Evolutionary conservation across 1,140 invertebrate species (phyloP).

Genomic region (Tyrophagus putrescentiae): DNA sequence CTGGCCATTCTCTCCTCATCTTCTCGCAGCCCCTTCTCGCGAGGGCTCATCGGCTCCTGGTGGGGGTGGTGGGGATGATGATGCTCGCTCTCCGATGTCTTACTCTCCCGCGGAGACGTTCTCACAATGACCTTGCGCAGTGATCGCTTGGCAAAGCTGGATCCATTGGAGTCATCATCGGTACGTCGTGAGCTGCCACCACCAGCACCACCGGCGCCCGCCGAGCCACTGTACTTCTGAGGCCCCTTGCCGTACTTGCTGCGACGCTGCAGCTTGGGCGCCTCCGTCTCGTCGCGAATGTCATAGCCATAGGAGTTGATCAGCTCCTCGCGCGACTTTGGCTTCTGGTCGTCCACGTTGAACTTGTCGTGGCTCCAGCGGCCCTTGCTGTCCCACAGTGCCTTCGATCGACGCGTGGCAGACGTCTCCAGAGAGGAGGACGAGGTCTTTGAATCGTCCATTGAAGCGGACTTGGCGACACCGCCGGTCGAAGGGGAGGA

Average conservation of each 20-base stretch:
- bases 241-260: conserved; percentile 72
- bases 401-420: conserved; percentile 32
- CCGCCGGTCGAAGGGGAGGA: no score
- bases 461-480: no score
- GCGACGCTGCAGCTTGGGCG: conserved; percentile 64
- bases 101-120: no score
- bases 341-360: conserved; percentile 59
- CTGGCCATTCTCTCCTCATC: no score
- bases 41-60: no score
- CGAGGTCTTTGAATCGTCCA: no score
- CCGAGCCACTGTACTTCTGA: conserved; percentile 74
- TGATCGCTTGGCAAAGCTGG: conserved; percentile 4
- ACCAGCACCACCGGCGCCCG: no score
- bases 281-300: conserved; percentile 76
- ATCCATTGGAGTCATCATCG: conserved; percentile 8
- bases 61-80: no score
- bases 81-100: no score
- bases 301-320: conserved; percentile 83
- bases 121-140: not conserved
- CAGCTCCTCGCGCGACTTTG: conserved; percentile 72
- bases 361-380: conserved; percentile 82
- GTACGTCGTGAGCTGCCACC: conserved; percentile 6
- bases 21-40: no score
- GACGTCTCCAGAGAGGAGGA: not conserved
- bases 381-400: conserved; percentile 43